Evolutionary conservation across 1,140 invertebrate species (phyloP).

Genomic region (Rhopalosiphum maidis): DNA sequence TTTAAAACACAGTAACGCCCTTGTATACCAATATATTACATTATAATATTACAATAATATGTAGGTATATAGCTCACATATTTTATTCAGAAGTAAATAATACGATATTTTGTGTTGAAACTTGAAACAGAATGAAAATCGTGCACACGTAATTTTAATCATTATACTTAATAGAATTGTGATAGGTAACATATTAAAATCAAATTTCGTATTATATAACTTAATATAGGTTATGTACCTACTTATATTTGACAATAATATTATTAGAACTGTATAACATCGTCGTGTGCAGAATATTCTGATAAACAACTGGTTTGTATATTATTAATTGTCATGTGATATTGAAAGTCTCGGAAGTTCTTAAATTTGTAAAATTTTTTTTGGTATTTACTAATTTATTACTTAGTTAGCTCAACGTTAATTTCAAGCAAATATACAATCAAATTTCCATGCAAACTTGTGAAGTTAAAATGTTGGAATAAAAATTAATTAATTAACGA

Average conservation of each 20-base stretch:
- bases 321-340: no score
- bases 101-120: neutral
- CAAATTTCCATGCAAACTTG: no score
- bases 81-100: neutral
- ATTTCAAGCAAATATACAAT: no score
- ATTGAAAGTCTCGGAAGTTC: no score
- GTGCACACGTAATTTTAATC: neutral
- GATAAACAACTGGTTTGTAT: neutral
- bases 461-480: no score
- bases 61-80: neutral
- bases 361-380: no score
- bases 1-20: neutral
- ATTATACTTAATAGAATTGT: neutral
- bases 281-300: neutral
- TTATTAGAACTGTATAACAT: neutral
- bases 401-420: no score
- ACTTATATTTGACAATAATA: neutral
- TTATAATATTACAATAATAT: neutral
- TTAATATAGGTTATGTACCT: neutral
- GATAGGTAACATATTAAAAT: neutral
- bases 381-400: no score
- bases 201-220: neutral
- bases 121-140: neutral
- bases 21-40: neutral
- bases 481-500: no score